Evolutionary conservation across 2,888 invertebrate species (phyloP).

Genomic region (Biston betularia): DNA sequence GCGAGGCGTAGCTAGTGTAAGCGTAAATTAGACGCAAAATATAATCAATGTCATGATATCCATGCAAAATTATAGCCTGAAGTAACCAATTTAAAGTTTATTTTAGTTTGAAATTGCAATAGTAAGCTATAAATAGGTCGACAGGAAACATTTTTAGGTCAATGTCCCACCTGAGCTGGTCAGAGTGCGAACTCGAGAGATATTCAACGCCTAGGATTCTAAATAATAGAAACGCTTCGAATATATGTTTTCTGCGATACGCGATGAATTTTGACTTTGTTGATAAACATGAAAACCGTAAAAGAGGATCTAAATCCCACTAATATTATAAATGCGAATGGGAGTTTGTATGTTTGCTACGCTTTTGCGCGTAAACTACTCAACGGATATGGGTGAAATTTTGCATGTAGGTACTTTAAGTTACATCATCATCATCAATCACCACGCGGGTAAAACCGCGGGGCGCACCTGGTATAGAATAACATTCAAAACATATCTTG

Average conservation of each 20-base stretch:
- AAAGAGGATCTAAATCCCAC: too few relatives aligned
- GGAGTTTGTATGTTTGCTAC: too few relatives aligned
- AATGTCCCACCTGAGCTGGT: conserved; percentile 44
- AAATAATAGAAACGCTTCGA: not conserved
- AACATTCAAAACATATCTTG: not conserved
- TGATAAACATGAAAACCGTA: not conserved
- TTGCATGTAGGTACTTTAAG: too few relatives aligned
- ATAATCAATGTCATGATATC: not conserved
- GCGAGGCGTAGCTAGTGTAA: not conserved
- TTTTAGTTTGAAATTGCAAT: conserved; percentile 19
- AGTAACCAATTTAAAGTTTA: conserved; percentile 20
- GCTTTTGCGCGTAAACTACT: too few relatives aligned
- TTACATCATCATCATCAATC: too few relatives aligned
- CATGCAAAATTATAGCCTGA: conserved; percentile 26
- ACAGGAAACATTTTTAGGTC: conserved; percentile 45
- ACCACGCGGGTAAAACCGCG: too few relatives aligned
- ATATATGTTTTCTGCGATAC: not conserved
- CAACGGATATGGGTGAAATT: too few relatives aligned
- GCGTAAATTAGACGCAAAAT: conserved; percentile 21
- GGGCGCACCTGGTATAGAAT: too few relatives aligned
- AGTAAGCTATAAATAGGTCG: conserved; percentile 37
- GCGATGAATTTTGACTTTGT: too few relatives aligned
- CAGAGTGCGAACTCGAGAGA: conserved; percentile 28
- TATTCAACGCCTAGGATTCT: not conserved
- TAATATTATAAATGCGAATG: too few relatives aligned